phyloP scores from a whole-genome alignment of 2,113 vertebrate genomes.

The Malurus elegans region DNA sequence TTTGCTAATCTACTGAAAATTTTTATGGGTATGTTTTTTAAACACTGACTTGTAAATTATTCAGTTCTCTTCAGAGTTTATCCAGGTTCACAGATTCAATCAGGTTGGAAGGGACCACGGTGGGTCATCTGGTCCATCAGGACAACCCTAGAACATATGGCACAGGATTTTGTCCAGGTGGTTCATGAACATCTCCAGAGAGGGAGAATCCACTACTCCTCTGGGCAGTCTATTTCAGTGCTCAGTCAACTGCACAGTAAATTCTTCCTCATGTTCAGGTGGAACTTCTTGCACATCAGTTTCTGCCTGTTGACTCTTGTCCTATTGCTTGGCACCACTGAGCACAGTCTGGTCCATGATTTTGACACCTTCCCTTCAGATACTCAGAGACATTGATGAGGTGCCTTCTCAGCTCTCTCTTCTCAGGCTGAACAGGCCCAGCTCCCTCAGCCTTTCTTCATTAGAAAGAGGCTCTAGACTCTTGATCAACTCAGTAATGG shows the following conservation, averaged over 20 bases:
- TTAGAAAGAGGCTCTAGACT: background rate
- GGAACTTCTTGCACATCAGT: background rate
- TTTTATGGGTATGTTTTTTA: background rate
- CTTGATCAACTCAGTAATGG: too few relatives aligned
- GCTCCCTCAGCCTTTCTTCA: background rate
- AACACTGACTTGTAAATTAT: background rate
- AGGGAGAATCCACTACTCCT: background rate
- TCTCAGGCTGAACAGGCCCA: background rate
- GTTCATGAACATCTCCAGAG: background rate
- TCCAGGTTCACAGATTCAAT: background rate
- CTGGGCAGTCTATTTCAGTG: background rate
- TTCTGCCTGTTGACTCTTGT: background rate
- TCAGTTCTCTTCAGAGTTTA: background rate
- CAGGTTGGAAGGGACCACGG: background rate
- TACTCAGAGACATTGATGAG: background rate
- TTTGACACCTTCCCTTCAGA: background rate
- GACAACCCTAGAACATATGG: background rate
- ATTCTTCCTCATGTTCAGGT: background rate
- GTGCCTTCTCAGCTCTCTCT: background rate
- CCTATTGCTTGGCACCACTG: rapidly evolving
- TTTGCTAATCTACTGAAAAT: background rate
- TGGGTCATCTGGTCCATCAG: too few relatives aligned
- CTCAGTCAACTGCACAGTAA: background rate
- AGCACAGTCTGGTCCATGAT: background rate
- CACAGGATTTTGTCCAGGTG: background rate